Evolutionary conservation across 2,888 invertebrate genomes (phyloP), one percentile per base, ranked within the genome.

Genomic region (Coelinius sp.): DNA sequence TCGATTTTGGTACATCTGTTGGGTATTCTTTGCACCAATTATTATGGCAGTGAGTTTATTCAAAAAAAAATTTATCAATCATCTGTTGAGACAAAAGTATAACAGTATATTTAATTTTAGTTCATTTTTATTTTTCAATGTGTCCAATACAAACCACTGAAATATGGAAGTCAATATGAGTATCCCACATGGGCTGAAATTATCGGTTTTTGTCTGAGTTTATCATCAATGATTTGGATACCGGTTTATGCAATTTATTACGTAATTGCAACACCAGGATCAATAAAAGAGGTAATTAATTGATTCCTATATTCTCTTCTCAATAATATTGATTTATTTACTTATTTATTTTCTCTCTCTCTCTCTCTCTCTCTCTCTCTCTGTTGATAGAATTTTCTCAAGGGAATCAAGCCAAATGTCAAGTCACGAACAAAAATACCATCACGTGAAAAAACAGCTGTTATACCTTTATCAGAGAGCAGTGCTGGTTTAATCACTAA

Each of bases 161-260:
- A 88, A 17, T 91, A 93, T 77, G 91, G 92, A 10, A 86, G 84
- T 20, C 82, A 83, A 46, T 91, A 91, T 80, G 86, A 89, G 38
- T 92, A 92, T 82, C 92, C 92, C 0, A 81, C 84, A 70, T 92
- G 92, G 92, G 91, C 92, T 0, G 90, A 92, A 80, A 84, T 89
- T 46, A 81, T 92, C 35, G 92, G 92, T n/a, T 88, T 92, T 77
- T 85, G 88, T 46, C 87, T 93, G 68, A 92, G 92, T 76, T 86
- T 91, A 35, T 89, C 91, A 2, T 93, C 93, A 2, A 93, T 93
- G 92, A 84, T 92, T 25, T 92, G 92, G 90, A 89, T 93, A 74
- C 92, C 93, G 7, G 86, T 86, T 12, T 93, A 92, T 78, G 91
- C 91, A 2, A 79, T 92, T 71, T 92, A 91, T 81, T 92, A 91